Conservation (phyloP, 2,113 vertebrate genomes). For the Brachyhypopomus occidentalis region DNA sequence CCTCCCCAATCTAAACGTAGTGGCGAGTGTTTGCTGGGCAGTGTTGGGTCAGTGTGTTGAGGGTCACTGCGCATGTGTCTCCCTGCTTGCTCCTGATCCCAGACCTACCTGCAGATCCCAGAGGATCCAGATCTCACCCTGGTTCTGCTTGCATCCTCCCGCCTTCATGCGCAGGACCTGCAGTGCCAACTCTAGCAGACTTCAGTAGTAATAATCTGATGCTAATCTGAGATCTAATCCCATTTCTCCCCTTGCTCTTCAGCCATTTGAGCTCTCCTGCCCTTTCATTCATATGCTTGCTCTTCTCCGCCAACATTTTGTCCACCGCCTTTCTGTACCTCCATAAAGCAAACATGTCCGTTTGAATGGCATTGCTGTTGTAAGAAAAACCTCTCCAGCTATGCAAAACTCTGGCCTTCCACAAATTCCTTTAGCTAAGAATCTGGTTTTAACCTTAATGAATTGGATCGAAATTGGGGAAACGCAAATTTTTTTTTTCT, state of each 20-base stretch:
- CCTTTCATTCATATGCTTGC: background rate
- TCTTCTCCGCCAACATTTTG: background rate
- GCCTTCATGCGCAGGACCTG: background rate
- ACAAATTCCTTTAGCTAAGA: background rate
- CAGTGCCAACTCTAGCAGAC: background rate
- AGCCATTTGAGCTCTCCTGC: slow-evolving; percentile 20
- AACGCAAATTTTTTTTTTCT: background rate
- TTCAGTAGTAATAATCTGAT: background rate
- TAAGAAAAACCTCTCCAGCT: slow-evolving; percentile 20
- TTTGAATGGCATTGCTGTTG: background rate
- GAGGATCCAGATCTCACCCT: slow-evolving; percentile 5
- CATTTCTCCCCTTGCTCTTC: background rate
- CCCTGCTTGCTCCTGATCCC: slow-evolving; percentile 52
- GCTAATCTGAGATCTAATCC: background rate
- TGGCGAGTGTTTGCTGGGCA: slow-evolving; percentile 16
- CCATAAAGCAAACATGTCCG: background rate
- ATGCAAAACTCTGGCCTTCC: background rate
- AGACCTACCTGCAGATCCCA: slow-evolving; percentile 28
- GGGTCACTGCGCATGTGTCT: background rate
- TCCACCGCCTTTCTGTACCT: background rate
- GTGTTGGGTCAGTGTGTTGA: slow-evolving; percentile 8
- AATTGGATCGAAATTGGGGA: background rate
- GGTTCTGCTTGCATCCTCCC: slow-evolving; percentile 29
- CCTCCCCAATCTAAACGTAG: background rate
- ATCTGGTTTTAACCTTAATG: background rate